Evolutionary conservation across 2,797 vertebrate genomes (phyloP), one percentile per base, ranked within the genome.

Genomic region (Eremophila alpestris): DNA sequence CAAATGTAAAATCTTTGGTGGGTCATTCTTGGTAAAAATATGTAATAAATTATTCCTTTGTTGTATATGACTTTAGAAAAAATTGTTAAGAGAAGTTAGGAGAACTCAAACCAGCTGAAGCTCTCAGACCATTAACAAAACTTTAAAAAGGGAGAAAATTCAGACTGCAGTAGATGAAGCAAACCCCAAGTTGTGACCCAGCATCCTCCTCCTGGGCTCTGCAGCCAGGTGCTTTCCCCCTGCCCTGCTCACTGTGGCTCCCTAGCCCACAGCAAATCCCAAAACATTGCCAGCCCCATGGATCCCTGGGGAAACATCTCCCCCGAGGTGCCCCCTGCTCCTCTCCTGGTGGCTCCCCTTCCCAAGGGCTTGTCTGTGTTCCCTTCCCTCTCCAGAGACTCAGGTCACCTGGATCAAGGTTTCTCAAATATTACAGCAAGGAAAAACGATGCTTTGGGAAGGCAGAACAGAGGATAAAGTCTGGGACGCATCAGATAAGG

Each of bases 261-360:
- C 20, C 20, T 24, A 15, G 30, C 30, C 56, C 14, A 4, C 23
- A 67, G 23, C 11, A 63, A 77, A 22, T 10, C 52, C 45, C 19
- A n/a, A n/a, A n/a, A 23, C 1, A 3, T 4, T 1, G 1, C 22
- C 62, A 49, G 23, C 9, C 24, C 13, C 16, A 29, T 16, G 16
- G 22, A 40, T 64, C 41, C 29, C 29, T 52, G 34, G 34, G 21
- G 9, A 83, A 41, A 41, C 16, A 26, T 34, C 16, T 34, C 7
- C 45, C 1, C 9, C 2, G 3, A 40, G 1, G 0, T 26, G 36
- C 4, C 22, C n/a, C 17, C 49, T 56, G 34, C 10, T 79, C 38
- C 40, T 67, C 38, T 75, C 20, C 48, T 36, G 13, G 13, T 3
- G 13, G 5, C 26, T 40, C 32, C 36, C 76, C 26, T 77, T n/a